These are phyloP conservation scores for Cyphomyrmex costatus DNA, from an alignment of 1,140 invertebrate species.

Conservation along the genomic window DNA sequence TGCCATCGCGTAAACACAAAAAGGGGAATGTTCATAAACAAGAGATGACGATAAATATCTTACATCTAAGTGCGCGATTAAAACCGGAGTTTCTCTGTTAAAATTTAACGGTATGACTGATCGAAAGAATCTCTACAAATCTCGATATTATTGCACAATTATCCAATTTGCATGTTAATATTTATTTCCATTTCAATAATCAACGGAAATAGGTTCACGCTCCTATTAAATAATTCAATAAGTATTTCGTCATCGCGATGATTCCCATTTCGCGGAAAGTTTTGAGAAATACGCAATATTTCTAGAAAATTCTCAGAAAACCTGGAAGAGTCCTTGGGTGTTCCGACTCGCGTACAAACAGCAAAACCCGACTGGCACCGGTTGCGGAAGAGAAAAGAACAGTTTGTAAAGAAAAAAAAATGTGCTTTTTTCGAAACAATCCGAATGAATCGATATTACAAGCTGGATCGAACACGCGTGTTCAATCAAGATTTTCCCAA, in stretches of 20 bases:
- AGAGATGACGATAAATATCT: conserved; percentile 20
- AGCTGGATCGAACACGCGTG: background rate
- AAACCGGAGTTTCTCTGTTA: conserved; percentile 3
- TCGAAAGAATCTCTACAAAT: background rate
- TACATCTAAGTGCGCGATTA: background rate
- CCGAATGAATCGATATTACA: background rate
- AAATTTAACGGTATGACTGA: background rate
- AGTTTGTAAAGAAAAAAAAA: background rate
- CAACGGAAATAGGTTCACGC: background rate
- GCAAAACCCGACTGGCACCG: background rate
- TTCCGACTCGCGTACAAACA: background rate
- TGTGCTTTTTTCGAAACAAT: background rate
- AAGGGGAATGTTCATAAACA: conserved; percentile 59
- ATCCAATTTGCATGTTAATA: background rate
- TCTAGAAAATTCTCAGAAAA: background rate
- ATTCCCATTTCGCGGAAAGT: background rate
- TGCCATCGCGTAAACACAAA: conserved; percentile 41
- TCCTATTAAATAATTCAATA: background rate
- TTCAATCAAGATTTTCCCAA: background rate
- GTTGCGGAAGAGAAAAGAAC: background rate
- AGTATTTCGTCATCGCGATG: background rate
- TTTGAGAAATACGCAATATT: background rate
- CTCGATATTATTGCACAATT: background rate
- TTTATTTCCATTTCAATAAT: background rate
- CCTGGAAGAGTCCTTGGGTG: background rate